Base-by-base conservation (phyloP, 2,888 invertebrate species). In the Dasysyrphus albostriatus region DNA sequence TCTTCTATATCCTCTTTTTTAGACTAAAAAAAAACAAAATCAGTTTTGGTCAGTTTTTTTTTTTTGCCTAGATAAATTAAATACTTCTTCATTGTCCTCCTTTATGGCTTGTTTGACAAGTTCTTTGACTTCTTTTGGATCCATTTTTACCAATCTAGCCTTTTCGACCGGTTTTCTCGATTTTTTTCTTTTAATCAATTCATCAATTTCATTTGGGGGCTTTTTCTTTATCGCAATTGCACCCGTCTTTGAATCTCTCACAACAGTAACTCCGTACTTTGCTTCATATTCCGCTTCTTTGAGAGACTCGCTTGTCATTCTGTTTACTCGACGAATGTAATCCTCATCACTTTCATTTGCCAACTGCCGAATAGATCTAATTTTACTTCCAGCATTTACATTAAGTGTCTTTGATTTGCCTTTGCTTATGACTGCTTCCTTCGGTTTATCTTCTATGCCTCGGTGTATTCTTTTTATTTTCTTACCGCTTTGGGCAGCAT, bases 271-370 rank as follows among this genome's bases (percentile, higher is more conserved):
- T 4, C 93, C 93, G 88, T 94, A 95, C 88, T 95, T 95, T 16
- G 93, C 93, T 90, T 95, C 95, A 90, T 95, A 95, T 59, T 93
- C 93, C 0, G 94, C 93, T 91, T 95, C 95, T 54, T 93, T 93
- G 1, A 95, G 91, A n/a, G 95, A 94, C 16, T 95, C 94, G 14
- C 94, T 93, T 9, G 96, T 94, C 16, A 95, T 94, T 83, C 94
- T 94, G 90, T 95, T 94, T 42, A 97, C 95, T 73, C 97, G 93
- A 16, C 94, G 91, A 67, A 96, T 92, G 91, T 96, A 97, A 8
- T 93, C 93, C n/a, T 93, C 91, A 14, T 94, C 94, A 0, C 93
- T 93, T 92, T 97, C 97, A 0, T 95, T 95, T 0, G 94, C 93
- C 78, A 93, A 90, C 91, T 95, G 95, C 83, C 94, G 93, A 85